Evolutionary conservation across 2,113 vertebrate species (phyloP), one percentile per base, ranked within the genome.

Genomic region (Natator depressus): DNA sequence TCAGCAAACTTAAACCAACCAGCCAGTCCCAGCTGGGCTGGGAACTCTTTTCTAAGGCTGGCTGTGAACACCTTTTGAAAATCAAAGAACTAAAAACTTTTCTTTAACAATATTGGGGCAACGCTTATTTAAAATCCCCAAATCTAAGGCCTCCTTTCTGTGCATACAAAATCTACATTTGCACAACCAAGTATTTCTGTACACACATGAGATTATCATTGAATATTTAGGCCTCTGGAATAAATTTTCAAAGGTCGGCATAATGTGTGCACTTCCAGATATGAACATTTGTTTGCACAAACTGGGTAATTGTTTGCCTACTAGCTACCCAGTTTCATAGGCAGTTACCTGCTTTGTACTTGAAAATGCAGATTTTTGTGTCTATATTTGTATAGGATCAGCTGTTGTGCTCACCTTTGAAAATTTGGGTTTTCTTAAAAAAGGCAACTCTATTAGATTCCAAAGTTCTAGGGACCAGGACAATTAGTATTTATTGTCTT

Each of bases 1-100:
- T 94, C 65, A 82, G 83, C 29, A 47, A 84, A 91, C 16, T 50
- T 79, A 50, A 84, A 94, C 51, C 75, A 46, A 46, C 42, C 22
- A 76, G 75, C 24, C 13, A 27, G 75, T 42, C 38, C 24, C 75
- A 47, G 75, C 22, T 78, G 42, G 38, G 75, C 42, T 69, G 24
- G 54, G n/a, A 49, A 19, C 2, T 12, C 19, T 27, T 54, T 10
- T 1, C 22, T 59, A 72, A 72, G 20, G 35, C 17, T 38, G 19
- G n/a, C 24, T n/a, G 35, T 12, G 16, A 82, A 55, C 35, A 82
- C 80, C 53, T 38, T 54, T 82, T 82, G 22, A 38, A 53, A 54
- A 82, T 46, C 38, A 57, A 38, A 57, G 16, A 50, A 1, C 80
- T 50, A 82, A n/a, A n/a, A 82, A 55, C 85, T 53, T 95, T 80